phyloP scores from a whole-genome alignment of 2,797 vertebrate species.

The Pangasius krempfi region DNA sequence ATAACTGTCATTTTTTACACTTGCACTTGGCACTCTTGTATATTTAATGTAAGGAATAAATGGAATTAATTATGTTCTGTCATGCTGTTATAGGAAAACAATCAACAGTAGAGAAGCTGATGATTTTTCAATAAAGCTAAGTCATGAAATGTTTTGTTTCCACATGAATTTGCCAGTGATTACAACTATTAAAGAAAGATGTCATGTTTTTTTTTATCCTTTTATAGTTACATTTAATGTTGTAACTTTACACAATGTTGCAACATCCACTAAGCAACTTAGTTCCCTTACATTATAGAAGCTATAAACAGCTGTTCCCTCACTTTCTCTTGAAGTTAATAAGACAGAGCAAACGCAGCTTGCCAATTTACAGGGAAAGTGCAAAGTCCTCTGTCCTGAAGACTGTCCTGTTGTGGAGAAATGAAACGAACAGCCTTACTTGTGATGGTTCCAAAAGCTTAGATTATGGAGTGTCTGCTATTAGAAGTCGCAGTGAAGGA shows the following conservation, averaged over 20 bases:
- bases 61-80: too few relatives aligned
- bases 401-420: neutral
- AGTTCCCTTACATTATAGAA: neutral
- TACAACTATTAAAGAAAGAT: neutral
- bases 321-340: neutral
- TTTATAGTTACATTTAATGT: neutral
- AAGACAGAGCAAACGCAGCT: neutral
- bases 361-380: neutral
- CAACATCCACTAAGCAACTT: neutral
- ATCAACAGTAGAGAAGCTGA: neutral
- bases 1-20: neutral
- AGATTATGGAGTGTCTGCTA: neutral
- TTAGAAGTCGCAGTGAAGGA: neutral
- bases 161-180: neutral
- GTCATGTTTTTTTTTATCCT: neutral
- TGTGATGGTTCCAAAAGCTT: neutral
- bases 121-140: neutral
- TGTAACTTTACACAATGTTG: neutral
- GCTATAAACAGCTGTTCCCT: neutral
- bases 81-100: neutral
- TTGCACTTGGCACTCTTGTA: neutral
- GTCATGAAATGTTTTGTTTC: neutral
- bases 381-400: neutral
- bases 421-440: neutral
- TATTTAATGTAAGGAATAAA: neutral